Percentiles rank a stretch among this genome's conserved stretches.
These are phyloP conservation scores for Dicyrtoma fusca DNA, from an alignment of 2,888 invertebrate genomes.

Conservation along the genomic window DNA sequence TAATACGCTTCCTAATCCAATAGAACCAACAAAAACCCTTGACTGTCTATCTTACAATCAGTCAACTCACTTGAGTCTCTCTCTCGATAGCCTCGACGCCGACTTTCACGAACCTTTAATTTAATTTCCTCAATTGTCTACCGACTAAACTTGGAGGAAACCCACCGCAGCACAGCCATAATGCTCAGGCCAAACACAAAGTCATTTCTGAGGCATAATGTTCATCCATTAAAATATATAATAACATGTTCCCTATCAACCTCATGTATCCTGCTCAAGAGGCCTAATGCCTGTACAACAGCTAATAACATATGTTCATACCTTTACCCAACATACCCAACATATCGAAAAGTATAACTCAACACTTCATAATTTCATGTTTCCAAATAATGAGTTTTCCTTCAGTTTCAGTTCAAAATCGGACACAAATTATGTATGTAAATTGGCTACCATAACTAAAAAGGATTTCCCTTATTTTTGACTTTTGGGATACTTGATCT, in stretches of 20 bases:
- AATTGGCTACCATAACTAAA: too few relatives aligned
- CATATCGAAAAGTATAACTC: conserved; percentile 8
- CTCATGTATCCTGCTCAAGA: too few relatives aligned
- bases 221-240: conserved; percentile 9
- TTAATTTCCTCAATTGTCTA: conserved; percentile 34
- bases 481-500: too few relatives aligned
- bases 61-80: conserved; percentile 9
- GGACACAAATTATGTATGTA: too few relatives aligned
- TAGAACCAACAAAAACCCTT: neutral
- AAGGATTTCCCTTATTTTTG: too few relatives aligned
- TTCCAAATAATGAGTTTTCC: conserved; percentile 9
- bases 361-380: conserved; percentile 30
- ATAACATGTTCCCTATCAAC: neutral
- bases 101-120: conserved; percentile 35
- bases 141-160: neutral
- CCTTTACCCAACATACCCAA: neutral
- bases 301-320: neutral
- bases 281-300: neutral
- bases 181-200: conserved; percentile 23
- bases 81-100: conserved; percentile 19
- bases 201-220: conserved; percentile 14
- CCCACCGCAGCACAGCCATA: conserved; percentile 15
- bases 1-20: conserved; percentile 25
- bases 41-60: conserved; percentile 11
- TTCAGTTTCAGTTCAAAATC: neutral